Evolutionary conservation across 23 tunicate genomes (phyloP).

Genomic region (Ascidia mentula): DNA sequence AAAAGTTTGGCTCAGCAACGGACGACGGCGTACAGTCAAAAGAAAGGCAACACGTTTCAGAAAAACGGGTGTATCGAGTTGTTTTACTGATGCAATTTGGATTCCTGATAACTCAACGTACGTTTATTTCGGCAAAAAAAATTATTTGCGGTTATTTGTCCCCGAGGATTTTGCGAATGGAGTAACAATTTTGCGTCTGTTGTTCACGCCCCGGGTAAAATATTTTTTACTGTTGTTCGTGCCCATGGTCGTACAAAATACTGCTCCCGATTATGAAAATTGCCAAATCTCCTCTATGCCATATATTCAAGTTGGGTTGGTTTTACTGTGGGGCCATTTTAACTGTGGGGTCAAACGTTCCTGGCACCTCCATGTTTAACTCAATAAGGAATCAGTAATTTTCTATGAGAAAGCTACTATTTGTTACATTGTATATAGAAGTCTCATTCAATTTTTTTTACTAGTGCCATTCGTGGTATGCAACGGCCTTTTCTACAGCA

Average conservation of each 20-base stretch:
- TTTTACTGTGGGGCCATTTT: no score
- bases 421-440: no score
- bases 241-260: background rate
- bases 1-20: background rate
- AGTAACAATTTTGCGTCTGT: background rate
- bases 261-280: background rate
- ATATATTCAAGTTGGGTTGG: no score
- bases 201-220: background rate
- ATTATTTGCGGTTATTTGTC: background rate
- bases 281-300: no score
- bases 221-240: background rate
- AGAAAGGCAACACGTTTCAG: background rate
- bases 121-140: background rate
- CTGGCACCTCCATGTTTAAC: no score
- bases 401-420: no score
- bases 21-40: background rate
- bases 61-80: background rate
- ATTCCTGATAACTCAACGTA: background rate
- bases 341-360: no score
- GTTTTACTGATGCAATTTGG: background rate
- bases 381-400: no score
- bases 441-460: background rate
- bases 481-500: background rate
- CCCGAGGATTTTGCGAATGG: background rate
- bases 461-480: background rate